Conservation (phyloP, 1,140 invertebrate genomes). For the Pseudomyrmex sp. region DNA sequence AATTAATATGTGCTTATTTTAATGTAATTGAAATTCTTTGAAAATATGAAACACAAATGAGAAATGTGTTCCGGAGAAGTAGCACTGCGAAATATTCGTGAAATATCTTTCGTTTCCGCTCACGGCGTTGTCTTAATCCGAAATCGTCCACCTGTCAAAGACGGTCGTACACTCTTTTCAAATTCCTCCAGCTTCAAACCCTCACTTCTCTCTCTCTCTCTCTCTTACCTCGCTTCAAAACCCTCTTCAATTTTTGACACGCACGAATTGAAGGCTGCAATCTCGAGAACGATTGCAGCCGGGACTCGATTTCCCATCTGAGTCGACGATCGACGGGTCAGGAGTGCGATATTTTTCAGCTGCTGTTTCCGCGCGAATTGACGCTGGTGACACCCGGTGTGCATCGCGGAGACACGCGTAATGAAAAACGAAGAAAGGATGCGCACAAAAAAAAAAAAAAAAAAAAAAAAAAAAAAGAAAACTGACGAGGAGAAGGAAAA, state of each 20-base stretch:
- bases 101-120: conserved; percentile 51
- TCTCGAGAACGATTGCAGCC: conserved; percentile 50
- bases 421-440: conserved; percentile 54
- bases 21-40: neutral
- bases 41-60: neutral
- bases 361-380: conserved; percentile 65
- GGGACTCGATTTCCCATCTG: conserved; percentile 62
- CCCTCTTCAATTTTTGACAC: conserved; percentile 61
- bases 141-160: conserved; percentile 47
- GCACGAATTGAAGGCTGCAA: conserved; percentile 52
- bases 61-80: neutral
- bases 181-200: neutral
- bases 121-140: conserved; percentile 52
- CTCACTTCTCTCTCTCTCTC: neutral
- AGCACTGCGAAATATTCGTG: neutral
- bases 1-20: neutral
- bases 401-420: conserved; percentile 59
- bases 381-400: conserved; percentile 55
- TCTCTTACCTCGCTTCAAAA: neutral
- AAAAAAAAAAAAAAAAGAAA: conserved; percentile 30
- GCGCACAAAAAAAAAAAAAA: neutral
- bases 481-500: conserved; percentile 14
- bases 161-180: conserved; percentile 41
- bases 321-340: conserved; percentile 69
- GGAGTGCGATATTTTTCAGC: conserved; percentile 66